Percentiles rank a stretch among this genome's conserved stretches.
Conservation (phyloP, 2,888 invertebrate genomes). For the Cosmopolites sordidus region DNA sequence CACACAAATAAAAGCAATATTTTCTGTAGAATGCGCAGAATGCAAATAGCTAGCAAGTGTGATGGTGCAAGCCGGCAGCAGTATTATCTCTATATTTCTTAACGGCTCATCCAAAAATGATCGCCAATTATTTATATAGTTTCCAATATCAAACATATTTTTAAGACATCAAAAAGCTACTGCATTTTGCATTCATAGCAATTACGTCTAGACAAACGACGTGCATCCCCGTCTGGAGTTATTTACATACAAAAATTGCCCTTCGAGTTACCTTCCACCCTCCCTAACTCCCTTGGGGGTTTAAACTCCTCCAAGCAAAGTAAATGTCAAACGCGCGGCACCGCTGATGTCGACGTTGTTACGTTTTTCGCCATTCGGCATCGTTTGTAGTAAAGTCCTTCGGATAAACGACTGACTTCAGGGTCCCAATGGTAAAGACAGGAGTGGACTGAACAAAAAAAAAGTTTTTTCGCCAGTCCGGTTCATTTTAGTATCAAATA, state of each 20-base stretch:
- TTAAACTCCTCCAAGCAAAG: conserved; percentile 4
- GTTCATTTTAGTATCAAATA: no score
- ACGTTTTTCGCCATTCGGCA: not conserved
- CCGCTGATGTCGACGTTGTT: conserved; percentile 1
- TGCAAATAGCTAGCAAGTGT: no score
- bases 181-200: not conserved
- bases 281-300: conserved; percentile 3
- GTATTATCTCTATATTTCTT: no score
- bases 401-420: conserved; percentile 4
- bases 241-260: not conserved
- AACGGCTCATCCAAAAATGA: no score
- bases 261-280: not conserved
- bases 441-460: conserved; percentile 2
- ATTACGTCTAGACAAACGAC: not conserved
- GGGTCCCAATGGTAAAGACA: not conserved
- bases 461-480: no score
- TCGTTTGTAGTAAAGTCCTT: conserved; percentile 8
- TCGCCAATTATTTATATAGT: no score
- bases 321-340: conserved; percentile 9
- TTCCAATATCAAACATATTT: no score
- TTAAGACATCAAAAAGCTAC: no score
- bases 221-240: not conserved
- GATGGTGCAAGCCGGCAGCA: no score
- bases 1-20: no score
- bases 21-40: no score